Evolutionary conservation across 1,140 invertebrate species (phyloP), one percentile per base, ranked within the genome.

Genomic region (Cepaea nemoralis): DNA sequence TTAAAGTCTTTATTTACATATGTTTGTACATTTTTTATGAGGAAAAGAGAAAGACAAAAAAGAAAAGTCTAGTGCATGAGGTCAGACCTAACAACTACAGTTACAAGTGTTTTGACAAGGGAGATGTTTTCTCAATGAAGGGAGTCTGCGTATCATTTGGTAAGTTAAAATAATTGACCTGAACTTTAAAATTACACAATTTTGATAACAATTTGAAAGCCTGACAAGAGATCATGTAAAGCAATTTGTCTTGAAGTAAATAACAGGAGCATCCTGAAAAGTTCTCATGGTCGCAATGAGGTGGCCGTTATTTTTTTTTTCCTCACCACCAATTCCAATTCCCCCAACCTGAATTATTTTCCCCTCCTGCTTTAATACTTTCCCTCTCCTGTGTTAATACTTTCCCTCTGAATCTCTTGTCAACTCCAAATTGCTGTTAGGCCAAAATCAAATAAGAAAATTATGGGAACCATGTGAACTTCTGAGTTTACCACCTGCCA

Each of bases 401-500:
- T 63, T 63, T 31, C 27, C n/a, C 27, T 31, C 33, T 31, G 66
- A 33, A 42, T 48, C 77, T 78, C 77, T 78, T 78, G 77, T 78
- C 77, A 78, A 78, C 63, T 78, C 42, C 59, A 78, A 78, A 78
- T 78, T 78, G 77, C 59, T 75, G 31, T 75, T 22, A 63, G 50
- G 75, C 75, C 75, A 77, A 77, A 77, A 63, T 31, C 5, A 63
- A 31, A 63, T 42, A 42, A n/a, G 70, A 69, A 78, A 78, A 39
- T 45, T 42, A 55, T 77, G 75, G 77, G 77, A 80, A 80, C 78
- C 67, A 71, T 80, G 78, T 80, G 83, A 83, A 83, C 83, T 83
- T 83, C 80, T 80, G 79, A 83, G 83, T 80, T 77, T 83, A 83
- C 80, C 80, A 83, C 83, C 83, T 83, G 83, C 80, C 83, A 83